Evolutionary conservation across 1,140 invertebrate species (phyloP).

Genomic region (Zaprionus inermis): DNA sequence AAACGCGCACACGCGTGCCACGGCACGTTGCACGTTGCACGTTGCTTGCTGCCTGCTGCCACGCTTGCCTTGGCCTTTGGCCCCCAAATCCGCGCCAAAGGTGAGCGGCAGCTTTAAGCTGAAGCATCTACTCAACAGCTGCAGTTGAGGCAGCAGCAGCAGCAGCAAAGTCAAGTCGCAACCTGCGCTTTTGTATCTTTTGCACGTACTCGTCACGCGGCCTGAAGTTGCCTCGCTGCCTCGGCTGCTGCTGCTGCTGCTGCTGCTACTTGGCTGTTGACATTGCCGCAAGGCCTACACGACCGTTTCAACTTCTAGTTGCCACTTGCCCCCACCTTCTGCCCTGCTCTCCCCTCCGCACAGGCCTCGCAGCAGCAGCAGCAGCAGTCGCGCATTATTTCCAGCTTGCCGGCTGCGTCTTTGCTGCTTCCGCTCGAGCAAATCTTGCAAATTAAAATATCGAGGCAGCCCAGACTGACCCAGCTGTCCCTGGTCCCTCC

Average conservation of each 20-base stretch:
- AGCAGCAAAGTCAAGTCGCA: constrained; percentile 73
- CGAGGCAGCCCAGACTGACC: constrained; percentile 25
- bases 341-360: not conserved
- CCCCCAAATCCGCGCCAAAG: constrained; percentile 22
- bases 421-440: constrained; percentile 31
- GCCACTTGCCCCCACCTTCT: not conserved
- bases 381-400: constrained; percentile 44
- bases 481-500: not conserved
- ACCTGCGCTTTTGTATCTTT: constrained; percentile 81
- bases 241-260: constrained; percentile 21
- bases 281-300: constrained; percentile 46
- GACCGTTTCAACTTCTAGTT: constrained; percentile 5
- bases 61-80: constrained; percentile 45
- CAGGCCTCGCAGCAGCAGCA: no score
- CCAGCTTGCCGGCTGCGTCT: constrained; percentile 52
- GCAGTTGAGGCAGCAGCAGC: constrained; percentile 34
- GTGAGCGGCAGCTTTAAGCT: constrained; percentile 34
- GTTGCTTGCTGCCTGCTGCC: no score
- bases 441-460: constrained; percentile 75
- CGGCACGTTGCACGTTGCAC: constrained; percentile 43
- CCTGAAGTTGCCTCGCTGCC: constrained; percentile 41
- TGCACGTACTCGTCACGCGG: constrained; percentile 78
- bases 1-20: constrained; percentile 62
- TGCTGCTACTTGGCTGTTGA: constrained; percentile 30
- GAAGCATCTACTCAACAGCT: constrained; percentile 32